A percentile compares a stretch with the other conserved stretches of the same genome.
Evolutionary conservation across 2,797 vertebrate genomes (phyloP).

Genomic region (Tarsius wallacei): DNA sequence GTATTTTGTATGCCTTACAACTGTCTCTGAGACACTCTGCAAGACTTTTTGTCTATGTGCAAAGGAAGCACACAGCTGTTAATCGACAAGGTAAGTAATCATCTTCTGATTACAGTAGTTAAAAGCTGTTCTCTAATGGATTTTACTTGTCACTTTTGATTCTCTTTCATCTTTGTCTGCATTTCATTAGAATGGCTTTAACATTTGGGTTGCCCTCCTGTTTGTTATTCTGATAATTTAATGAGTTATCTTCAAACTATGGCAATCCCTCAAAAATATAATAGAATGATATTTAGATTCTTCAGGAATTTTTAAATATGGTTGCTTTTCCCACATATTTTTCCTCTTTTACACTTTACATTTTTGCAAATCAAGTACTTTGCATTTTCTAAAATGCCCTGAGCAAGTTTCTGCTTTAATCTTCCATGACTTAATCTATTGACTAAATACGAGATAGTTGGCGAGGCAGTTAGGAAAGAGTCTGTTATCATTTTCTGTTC

Average conservation of each 20-base stretch:
- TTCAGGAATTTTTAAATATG: conserved; percentile 83
- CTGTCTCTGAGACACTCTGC: conserved; percentile 81
- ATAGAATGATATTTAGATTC: conserved; percentile 85
- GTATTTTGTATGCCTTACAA: conserved; percentile 69
- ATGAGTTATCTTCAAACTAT: conserved; percentile 84
- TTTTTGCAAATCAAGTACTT: conserved; percentile 85
- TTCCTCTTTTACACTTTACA: conserved; percentile 85
- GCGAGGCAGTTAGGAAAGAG: conserved; percentile 75
- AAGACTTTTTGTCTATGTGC: conserved; percentile 79
- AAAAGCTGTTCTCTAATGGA: conserved; percentile 89
- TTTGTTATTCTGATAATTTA: conserved; percentile 87
- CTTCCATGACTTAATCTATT: conserved; percentile 89
- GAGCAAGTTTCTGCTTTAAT: conserved; percentile 88
- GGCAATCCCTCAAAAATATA: conserved; percentile 85
- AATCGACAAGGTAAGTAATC: conserved; percentile 90
- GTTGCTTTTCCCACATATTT: conserved; percentile 89
- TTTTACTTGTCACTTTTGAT: conserved; percentile 92
- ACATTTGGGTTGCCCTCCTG: conserved; percentile 87
- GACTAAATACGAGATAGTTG: conserved; percentile 87
- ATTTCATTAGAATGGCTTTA: conserved; percentile 89
- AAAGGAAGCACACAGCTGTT: conserved; percentile 87
- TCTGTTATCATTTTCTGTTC: conserved; percentile 82
- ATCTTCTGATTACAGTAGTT: conserved; percentile 91
- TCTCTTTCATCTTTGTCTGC: conserved; percentile 90
- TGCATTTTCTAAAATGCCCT: conserved; percentile 80